These are phyloP conservation scores for Apotomis betuletana DNA, from an alignment of 2,888 invertebrate species.

Conservation along the genomic window DNA sequence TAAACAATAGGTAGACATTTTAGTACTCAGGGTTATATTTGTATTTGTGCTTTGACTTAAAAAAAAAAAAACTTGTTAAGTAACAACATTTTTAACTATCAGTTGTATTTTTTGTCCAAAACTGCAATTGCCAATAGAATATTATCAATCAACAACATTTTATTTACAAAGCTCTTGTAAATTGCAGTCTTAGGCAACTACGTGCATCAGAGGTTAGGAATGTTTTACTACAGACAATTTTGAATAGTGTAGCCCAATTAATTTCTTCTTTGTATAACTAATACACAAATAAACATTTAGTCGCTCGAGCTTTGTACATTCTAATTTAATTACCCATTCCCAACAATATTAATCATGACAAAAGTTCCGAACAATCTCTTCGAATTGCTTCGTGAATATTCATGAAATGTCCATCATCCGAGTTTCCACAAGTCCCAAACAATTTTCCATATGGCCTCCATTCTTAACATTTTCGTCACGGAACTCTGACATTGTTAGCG, in stretches of 20 bases:
- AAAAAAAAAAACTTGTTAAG: too few species aligned
- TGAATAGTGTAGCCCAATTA: background rate
- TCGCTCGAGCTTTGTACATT: conserved; percentile 5
- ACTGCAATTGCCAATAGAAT: too few species aligned
- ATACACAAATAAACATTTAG: background rate
- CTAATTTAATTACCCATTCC: conserved; percentile 26
- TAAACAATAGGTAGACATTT: too few species aligned
- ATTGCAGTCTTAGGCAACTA: too few species aligned
- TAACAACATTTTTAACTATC: too few species aligned
- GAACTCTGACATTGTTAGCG: conserved; percentile 18
- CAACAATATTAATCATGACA: conserved; percentile 31
- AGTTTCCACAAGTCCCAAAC: conserved; percentile 20
- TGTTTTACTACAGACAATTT: background rate
- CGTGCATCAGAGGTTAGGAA: too few species aligned
- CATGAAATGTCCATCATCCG: conserved; percentile 27
- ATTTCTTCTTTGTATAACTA: background rate
- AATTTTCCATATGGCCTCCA: conserved; percentile 27
- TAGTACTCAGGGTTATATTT: too few species aligned
- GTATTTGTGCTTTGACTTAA: too few species aligned
- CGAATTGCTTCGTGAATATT: conserved; percentile 38
- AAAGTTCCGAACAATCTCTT: conserved; percentile 31
- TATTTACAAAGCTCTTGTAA: too few species aligned
- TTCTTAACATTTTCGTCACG: conserved; percentile 36
- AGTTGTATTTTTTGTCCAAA: too few species aligned
- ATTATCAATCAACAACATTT: too few species aligned